phyloP scores from a whole-genome alignment of 2,797 vertebrate species.

The Trachops cirrhosus region DNA sequence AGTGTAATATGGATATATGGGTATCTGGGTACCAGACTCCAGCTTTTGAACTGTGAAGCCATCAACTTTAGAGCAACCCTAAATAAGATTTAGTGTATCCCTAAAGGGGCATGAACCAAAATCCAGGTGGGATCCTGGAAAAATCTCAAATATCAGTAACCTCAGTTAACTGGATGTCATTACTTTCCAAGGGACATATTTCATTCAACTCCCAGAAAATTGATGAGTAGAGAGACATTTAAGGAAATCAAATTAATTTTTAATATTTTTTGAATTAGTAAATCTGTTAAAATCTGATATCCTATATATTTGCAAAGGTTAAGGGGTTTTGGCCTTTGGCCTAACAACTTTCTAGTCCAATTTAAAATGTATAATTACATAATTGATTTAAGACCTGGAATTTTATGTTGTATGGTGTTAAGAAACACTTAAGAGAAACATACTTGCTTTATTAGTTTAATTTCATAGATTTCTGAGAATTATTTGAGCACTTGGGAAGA shows the following conservation, averaged over 20 bases:
- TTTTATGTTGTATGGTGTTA: neutral
- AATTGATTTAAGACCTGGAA: neutral
- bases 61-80: neutral
- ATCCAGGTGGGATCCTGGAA: neutral
- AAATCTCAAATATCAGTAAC: neutral
- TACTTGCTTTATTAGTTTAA: neutral
- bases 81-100: neutral
- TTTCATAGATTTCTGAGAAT: neutral
- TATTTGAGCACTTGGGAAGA: neutral
- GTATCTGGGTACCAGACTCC: neutral
- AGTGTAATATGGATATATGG: fast-evolving
- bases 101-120: neutral
- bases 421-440: neutral
- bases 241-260: neutral
- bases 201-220: neutral
- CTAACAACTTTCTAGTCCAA: neutral
- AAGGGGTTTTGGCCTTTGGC: neutral
- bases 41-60: neutral
- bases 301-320: neutral
- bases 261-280: neutral
- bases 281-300: neutral
- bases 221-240: neutral
- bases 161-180: neutral
- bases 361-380: neutral
- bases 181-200: neutral